Conservation (phyloP, 2,113 vertebrate species). For the Uria aalge region DNA sequence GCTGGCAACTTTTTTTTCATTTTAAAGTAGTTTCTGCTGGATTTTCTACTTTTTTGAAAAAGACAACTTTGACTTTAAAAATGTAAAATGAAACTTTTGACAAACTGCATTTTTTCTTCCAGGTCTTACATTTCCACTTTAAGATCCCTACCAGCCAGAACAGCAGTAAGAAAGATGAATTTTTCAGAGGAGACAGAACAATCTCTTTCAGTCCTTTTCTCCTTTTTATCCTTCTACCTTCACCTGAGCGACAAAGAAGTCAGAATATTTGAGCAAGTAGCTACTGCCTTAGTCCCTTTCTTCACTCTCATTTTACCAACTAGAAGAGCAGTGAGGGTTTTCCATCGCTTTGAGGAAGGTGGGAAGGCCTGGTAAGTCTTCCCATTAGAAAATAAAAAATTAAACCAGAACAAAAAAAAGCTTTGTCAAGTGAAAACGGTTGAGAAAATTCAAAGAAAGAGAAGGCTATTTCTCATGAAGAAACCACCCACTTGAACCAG, state of each 20-base stretch:
- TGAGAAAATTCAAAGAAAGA: background rate
- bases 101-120: background rate
- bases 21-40: background rate
- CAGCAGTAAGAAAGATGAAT: background rate
- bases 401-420: background rate
- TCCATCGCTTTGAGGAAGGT: background rate
- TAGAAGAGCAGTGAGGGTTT: background rate
- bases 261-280: background rate
- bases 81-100: background rate
- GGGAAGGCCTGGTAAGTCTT: background rate
- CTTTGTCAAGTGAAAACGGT: background rate
- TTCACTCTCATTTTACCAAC: background rate
- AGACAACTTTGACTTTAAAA: background rate
- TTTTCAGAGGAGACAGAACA: background rate
- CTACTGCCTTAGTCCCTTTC: background rate
- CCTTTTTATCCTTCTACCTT: background rate
- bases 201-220: background rate
- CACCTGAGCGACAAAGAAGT: background rate
- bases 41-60: background rate
- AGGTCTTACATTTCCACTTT: background rate
- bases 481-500: background rate
- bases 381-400: background rate
- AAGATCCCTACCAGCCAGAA: background rate
- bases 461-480: background rate
- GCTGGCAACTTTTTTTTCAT: background rate